These are phyloP conservation scores for Microplitis mediator DNA, from an alignment of 1,140 invertebrate species.

Conservation along the genomic window DNA sequence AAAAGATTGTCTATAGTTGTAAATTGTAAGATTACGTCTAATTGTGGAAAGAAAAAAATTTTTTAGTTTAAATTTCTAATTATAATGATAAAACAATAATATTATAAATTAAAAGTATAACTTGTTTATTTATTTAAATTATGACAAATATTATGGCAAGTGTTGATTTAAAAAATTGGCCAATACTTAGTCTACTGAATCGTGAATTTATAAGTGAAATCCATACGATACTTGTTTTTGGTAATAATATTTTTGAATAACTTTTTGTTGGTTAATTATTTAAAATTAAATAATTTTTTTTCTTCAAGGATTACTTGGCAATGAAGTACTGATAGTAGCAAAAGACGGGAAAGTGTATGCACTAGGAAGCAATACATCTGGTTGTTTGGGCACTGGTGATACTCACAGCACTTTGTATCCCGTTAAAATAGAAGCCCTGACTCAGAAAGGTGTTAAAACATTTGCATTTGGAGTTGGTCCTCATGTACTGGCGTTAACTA, in stretches of 20 bases:
- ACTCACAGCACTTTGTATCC: conserved; percentile 66
- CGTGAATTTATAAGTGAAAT: conserved; percentile 63
- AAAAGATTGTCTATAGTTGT: no score
- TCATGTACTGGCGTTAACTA: conserved; percentile 69
- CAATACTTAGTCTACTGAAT: conserved; percentile 68
- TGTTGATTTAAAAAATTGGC: conserved; percentile 67
- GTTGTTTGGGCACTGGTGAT: conserved; percentile 69
- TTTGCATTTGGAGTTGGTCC: conserved; percentile 73
- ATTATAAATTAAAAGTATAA: background rate
- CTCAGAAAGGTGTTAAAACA: conserved; percentile 67
- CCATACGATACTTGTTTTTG: conserved; percentile 68
- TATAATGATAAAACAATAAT: background rate
- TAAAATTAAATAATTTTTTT: background rate
- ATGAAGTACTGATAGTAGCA: conserved; percentile 71
- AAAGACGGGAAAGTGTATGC: conserved; percentile 69
- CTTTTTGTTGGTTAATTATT: background rate
- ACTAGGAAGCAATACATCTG: conserved; percentile 67
- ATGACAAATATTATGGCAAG: conserved; percentile 3
- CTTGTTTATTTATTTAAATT: background rate
- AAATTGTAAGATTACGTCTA: no score
- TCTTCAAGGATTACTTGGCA: conserved; percentile 63
- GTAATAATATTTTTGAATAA: conserved; percentile 44
- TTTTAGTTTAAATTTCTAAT: no score
- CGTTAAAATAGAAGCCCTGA: conserved; percentile 66
- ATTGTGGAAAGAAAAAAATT: no score